Evolutionary conservation across 2,797 vertebrate genomes (phyloP), one percentile per base, ranked within the genome.

Genomic region (Thalassophryne amazonica): DNA sequence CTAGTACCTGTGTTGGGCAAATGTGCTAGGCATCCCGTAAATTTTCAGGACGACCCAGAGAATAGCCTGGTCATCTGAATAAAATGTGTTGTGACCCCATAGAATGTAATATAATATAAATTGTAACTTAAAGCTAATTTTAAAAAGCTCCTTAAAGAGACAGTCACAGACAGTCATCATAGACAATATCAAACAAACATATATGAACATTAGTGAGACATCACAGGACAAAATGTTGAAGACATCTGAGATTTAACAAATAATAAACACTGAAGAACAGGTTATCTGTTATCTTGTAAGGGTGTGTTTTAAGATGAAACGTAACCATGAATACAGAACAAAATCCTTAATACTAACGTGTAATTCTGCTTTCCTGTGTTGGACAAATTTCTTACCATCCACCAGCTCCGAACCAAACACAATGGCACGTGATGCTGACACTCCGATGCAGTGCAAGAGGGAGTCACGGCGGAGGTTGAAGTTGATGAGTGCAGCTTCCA

Each of bases 401-500:
- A 86, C 75, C 16, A 96, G 85, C 76, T 97, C 95, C 0, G 84
- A 90, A n/a, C 94, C 94, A 0, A 95, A 96, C 56, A 97, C 81
- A 12, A 95, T 66, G 0, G 88, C 94, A 40, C 88, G 88, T 2
- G 93, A 91, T 0, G 70, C 91, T 0, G 94, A 95, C 0, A 88
- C 88, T 7, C 84, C 81, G 21, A 97, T 53, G 11, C 94, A 96
- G 81, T 94, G 93, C 45, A 88, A 43, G 27, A 96, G 86, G 0
- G 94, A 87, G 47, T 96, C 94, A 0, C 77, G 57, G 2, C 94
- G 89, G 38, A 96, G 83, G 75, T 95, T 94, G 72, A 94, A 92
- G 63, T 96, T 96, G 57, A 97, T 92, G 11, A 97, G 91, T 0
- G 94, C 93, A 0, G 93, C 92, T 53, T 97, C 94, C 6, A 95